Conservation (phyloP, 2,888 invertebrate species). For the Kuschelorhynchus macadamiae region DNA sequence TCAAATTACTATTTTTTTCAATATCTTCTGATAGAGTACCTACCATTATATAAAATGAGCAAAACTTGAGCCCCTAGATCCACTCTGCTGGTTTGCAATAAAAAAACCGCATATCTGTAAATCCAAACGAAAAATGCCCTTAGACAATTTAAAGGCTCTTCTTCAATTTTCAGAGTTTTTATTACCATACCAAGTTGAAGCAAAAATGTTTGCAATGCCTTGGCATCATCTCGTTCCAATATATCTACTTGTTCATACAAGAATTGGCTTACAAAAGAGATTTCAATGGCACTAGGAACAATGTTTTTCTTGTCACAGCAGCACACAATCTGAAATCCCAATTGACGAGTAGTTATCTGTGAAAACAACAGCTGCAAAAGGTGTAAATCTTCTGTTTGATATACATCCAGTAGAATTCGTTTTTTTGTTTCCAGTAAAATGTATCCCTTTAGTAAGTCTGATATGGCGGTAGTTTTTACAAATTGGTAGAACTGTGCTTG, state of each 20-base stretch:
- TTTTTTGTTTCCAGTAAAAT: slow-evolving; percentile 52
- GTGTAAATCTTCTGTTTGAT: not conserved
- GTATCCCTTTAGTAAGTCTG: slow-evolving; percentile 51
- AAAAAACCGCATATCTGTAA: slow-evolving; percentile 45
- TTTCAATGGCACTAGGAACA: slow-evolving; percentile 45
- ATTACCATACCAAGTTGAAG: slow-evolving; percentile 19
- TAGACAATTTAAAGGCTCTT: slow-evolving; percentile 48
- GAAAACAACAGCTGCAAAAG: slow-evolving; percentile 44
- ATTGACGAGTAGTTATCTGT: slow-evolving; percentile 41
- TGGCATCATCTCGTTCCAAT: slow-evolving; percentile 13
- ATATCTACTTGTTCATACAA: slow-evolving; percentile 34
- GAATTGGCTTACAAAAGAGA: slow-evolving; percentile 47
- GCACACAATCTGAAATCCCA: slow-evolving; percentile 54
- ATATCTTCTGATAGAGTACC: not conserved
- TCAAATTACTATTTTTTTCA: no score
- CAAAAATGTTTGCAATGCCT: slow-evolving; percentile 33
- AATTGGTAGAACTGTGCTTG: slow-evolving; percentile 51
- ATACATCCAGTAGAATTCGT: not conserved
- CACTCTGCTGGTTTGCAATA: slow-evolving; percentile 47
- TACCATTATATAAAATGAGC: slow-evolving; percentile 37
- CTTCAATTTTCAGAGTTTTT: slow-evolving; percentile 22
- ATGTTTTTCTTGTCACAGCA: slow-evolving; percentile 52
- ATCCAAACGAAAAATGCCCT: slow-evolving; percentile 48
- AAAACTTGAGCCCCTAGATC: slow-evolving; percentile 55
- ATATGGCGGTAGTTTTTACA: slow-evolving; percentile 47